Evolutionary conservation across 2,888 invertebrate genomes (phyloP), one percentile per base, ranked within the genome.

Genomic region (Oithona nana): DNA sequence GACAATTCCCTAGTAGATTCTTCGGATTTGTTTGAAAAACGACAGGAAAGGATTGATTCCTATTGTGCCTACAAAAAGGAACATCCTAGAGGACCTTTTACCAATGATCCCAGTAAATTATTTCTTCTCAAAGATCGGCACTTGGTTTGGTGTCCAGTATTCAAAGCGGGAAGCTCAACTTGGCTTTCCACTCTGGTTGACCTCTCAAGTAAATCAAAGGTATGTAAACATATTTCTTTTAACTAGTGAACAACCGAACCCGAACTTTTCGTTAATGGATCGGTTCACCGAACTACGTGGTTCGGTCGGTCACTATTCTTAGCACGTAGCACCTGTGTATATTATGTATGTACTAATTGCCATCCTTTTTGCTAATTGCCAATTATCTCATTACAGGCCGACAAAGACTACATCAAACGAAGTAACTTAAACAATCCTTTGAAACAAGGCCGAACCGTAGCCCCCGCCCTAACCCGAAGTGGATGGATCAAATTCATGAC

Each of bases 81-180:
- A 16, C 39, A 39, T 16, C 39, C 39, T 11, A 39, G 8, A 6
- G 6, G 8, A 16, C 39, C 39, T 39, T 39, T 39, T 6, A 16
- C 8, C 6, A 39, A 39, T 39, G 39, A 39, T 16, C 39, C 39
- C 6, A 39, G 8, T 39, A 39, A 39, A 39, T 39, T 39, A 16
- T 11, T 39, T 6, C 8, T 39, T 6, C 39, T 39, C 39, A 54
- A 26, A 26, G 54, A 54, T 11, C 20, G 54, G 3, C 16, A 20
- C 16, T 20, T 54, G 24, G 24, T 54, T 13, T 54, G 26, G 20
- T 54, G 54, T 54, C 54, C 54, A 24, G 54, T 54, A 26, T 54
- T 54, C 24, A 54, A 54, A 26, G 54, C 54, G 11, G 16, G 57
- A 64, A 48, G 67, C 54, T 29, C 65, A 63, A 57, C 63, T 49